A percentile compares a stretch with the other conserved stretches of the same genome.
Conservation (phyloP, 2,113 vertebrate species). For the Platanista minor region DNA sequence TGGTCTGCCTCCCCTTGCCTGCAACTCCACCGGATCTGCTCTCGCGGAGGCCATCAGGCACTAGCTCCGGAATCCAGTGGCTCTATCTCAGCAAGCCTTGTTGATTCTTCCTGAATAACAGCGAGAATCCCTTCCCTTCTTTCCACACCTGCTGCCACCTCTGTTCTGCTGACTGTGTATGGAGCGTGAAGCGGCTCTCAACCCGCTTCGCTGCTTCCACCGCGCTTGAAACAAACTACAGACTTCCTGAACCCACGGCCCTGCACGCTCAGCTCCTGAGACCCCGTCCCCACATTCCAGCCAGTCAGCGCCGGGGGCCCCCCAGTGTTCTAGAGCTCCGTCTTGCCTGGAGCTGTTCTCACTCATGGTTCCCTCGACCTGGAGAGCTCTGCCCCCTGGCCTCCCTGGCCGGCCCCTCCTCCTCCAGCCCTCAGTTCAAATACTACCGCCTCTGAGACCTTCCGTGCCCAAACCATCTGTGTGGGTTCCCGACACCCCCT, state of each 20-base stretch:
- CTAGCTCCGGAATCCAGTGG: too few species aligned
- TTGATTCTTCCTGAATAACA: not conserved
- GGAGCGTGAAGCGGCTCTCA: not conserved
- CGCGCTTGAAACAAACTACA: not conserved
- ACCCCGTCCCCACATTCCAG: not conserved
- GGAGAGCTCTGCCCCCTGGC: accelerated
- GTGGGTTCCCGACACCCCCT: not conserved
- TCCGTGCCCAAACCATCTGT: not conserved
- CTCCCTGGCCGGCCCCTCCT: not conserved
- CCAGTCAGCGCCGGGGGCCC: not conserved
- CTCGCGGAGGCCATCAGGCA: not conserved
- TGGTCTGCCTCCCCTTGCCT: not conserved
- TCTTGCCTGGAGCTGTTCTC: not conserved
- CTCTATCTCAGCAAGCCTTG: not conserved
- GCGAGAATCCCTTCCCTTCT: not conserved
- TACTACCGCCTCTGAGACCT: not conserved
- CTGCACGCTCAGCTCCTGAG: not conserved
- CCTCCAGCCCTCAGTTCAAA: not conserved
- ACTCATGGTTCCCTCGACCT: not conserved
- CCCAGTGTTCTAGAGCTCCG: not conserved
- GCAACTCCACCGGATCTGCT: not conserved
- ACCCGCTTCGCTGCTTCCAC: not conserved
- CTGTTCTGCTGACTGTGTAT: not conserved
- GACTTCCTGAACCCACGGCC: not conserved
- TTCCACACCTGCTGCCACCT: not conserved